Conservation (phyloP, 2,113 vertebrate species). For the Mus pahari region DNA sequence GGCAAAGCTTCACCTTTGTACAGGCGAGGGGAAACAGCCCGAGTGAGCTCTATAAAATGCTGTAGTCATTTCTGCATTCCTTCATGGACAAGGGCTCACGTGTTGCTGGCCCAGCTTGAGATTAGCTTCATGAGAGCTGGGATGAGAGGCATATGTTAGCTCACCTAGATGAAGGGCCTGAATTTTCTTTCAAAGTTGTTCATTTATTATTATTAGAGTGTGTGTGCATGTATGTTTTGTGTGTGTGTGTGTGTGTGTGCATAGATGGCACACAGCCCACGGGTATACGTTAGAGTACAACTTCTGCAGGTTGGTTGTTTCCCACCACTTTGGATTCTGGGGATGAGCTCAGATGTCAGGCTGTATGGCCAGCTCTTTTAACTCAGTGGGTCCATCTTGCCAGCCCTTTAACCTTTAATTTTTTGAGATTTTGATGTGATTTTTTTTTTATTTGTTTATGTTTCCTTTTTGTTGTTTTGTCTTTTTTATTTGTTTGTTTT, state of each 20-base stretch:
- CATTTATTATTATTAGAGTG: not conserved
- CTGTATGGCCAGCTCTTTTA: not conserved
- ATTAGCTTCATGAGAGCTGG: not conserved
- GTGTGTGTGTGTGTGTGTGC: too few relatives aligned
- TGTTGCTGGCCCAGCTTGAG: not conserved
- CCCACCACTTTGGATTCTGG: too few relatives aligned
- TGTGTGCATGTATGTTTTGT: too few relatives aligned
- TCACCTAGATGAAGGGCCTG: not conserved
- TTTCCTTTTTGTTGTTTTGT: not conserved
- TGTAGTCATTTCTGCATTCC: not conserved
- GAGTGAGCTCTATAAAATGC: not conserved
- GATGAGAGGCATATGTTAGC: not conserved
- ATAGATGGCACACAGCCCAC: not conserved
- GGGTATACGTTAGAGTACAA: not conserved
- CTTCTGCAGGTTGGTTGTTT: not conserved
- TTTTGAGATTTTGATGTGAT: not conserved
- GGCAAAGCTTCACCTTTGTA: not conserved
- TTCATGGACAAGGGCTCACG: not conserved
- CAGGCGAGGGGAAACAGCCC: not conserved
- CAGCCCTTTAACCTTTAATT: not conserved
- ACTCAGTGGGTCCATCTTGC: not conserved
- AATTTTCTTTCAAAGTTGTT: not conserved
- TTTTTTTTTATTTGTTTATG: not conserved
- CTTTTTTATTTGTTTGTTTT: not conserved
- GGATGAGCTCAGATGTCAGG: not conserved